These are phyloP conservation scores for Malurus alboscapulatus DNA, from an alignment of 2,113 vertebrate species.

Conservation along the genomic window DNA sequence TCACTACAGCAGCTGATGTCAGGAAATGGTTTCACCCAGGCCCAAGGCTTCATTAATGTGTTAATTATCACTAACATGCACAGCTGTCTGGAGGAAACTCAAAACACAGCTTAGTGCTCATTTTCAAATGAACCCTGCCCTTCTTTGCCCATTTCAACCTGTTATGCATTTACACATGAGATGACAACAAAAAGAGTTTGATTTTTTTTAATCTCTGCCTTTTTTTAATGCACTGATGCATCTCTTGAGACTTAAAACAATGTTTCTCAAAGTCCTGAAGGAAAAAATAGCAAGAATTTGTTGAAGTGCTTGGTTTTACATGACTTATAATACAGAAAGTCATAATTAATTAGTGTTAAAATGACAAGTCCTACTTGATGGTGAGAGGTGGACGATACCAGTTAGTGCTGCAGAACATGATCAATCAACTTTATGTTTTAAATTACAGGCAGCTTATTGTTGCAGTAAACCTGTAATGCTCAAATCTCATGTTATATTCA, in stretches of 20 bases:
- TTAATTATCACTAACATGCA: background rate
- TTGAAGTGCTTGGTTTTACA: background rate
- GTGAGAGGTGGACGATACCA: background rate
- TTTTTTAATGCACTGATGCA: background rate
- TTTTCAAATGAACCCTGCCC: background rate
- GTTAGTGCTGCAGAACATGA: background rate
- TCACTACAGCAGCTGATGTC: accelerated
- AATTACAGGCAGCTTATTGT: constrained; percentile 12
- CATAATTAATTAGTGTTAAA: background rate
- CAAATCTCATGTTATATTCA: background rate
- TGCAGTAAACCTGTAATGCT: constrained; percentile 3
- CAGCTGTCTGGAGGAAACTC: accelerated
- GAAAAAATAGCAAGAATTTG: background rate
- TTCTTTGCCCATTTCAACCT: background rate
- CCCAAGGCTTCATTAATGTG: background rate
- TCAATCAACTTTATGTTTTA: constrained; percentile 11
- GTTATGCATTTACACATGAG: background rate
- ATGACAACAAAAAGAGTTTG: background rate
- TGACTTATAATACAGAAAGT: background rate
- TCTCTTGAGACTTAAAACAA: background rate
- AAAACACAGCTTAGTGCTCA: background rate
- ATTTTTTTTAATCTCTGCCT: background rate
- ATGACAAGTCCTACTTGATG: background rate
- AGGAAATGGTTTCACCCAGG: background rate
- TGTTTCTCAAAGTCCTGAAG: background rate